Evolutionary conservation across 2,113 vertebrate genomes (phyloP), one percentile per base, ranked within the genome.

Genomic region (Toxostoma redivivum): DNA sequence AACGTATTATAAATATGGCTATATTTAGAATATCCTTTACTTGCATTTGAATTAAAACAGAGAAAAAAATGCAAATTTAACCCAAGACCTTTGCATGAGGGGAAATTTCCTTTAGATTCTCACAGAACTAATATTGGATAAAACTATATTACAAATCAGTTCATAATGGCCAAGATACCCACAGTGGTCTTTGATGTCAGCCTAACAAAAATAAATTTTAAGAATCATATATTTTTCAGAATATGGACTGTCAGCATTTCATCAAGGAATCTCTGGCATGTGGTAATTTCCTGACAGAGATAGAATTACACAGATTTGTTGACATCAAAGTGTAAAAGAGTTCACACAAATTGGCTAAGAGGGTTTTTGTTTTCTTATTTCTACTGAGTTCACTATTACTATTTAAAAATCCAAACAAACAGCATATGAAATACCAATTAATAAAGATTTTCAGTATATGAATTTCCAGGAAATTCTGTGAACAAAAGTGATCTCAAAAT

Each of bases 261-360:
- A 88, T 78, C 17, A 1, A 90, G 56, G 92, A 97, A 96, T 92
- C 47, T 88, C 20, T 96, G 86, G 74, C 88, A 97, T 93, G 80
- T 72, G 50, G 54, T 85, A 62, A 96, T 97, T 97, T 96, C 80
- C 92, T 85, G 56, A 54, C 56, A 90, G 62, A 95, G 73, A 56
- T 73, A 96, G 83, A 94, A 94, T 91, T 95, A 90, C 94, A 94
- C 22, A 77, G 53, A 92, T 94, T 89, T 65, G 18, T 85, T 72
- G 89, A 87, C 60, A 94, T 45, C 86, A 94, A 74, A 65, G 54
- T 60, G 35, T 38, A 82, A 81, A 76, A 73, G 16, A 88, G 25
- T 42, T 87, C 37, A 74, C 77, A 78, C 42, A 87, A 95, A 92
- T 83, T 76, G 83, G 28, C 66, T 73, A 33, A 78, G 57, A 94